Conservation (phyloP, 2,113 vertebrate species). For the Colaptes auratus region DNA sequence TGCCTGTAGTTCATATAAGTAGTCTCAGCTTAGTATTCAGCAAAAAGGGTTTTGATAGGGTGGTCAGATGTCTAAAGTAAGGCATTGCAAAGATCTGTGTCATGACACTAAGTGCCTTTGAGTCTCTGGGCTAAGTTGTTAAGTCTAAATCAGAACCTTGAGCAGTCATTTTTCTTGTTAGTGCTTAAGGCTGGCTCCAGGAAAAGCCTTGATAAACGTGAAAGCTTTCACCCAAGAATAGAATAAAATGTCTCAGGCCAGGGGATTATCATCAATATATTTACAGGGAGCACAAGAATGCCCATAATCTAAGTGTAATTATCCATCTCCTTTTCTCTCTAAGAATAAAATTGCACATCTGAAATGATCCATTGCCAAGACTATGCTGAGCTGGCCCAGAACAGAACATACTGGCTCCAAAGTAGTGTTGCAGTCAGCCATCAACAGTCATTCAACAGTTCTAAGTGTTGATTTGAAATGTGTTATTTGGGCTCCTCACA, state of each 20-base stretch:
- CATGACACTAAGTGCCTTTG: not conserved
- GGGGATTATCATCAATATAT: conserved; percentile 1
- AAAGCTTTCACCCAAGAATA: conserved; percentile 34
- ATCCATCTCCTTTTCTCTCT: not conserved
- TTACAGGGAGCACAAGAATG: not conserved
- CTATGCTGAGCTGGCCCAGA: not conserved
- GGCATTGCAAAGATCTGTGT: not conserved
- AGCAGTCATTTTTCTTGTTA: conserved; percentile 14
- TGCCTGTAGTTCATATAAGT: not conserved
- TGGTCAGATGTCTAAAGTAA: not conserved
- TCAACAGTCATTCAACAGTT: not conserved
- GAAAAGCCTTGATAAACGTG: conserved; percentile 48
- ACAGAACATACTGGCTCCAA: not conserved
- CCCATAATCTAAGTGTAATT: conserved; percentile 5
- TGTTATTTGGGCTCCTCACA: too few relatives aligned
- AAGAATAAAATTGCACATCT: not conserved
- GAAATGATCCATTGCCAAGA: not conserved
- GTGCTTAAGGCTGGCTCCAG: conserved; percentile 28
- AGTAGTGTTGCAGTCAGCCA: not conserved
- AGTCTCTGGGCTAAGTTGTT: not conserved
- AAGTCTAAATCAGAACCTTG: not conserved
- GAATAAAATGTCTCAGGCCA: not conserved
- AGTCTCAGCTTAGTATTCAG: not conserved
- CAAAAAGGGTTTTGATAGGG: not conserved
- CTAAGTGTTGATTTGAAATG: not conserved